phyloP scores from a whole-genome alignment of 2,113 vertebrate species.

The Numida meleagris region DNA sequence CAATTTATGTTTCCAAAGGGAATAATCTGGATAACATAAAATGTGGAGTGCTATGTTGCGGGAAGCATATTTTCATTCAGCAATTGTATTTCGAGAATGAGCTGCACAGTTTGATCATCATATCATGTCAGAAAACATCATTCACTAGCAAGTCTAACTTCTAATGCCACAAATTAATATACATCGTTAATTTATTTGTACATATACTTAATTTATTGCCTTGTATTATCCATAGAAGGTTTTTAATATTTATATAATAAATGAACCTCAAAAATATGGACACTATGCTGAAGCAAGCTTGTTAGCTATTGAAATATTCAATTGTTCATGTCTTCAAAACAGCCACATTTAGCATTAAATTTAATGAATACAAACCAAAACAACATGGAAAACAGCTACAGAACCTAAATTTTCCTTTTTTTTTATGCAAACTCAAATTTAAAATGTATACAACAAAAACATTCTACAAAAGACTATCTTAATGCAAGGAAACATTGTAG shows the following conservation, averaged over 20 bases:
- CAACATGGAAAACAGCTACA: neutral
- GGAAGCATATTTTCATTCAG: conserved; percentile 83
- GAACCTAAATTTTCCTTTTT: neutral
- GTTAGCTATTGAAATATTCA: conserved; percentile 58
- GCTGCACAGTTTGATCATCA: conserved; percentile 80
- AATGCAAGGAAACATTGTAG: conserved; percentile 59
- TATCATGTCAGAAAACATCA: conserved; percentile 76
- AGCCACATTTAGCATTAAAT: neutral
- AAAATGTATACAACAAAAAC: conserved; percentile 58
- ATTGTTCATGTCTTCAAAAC: conserved; percentile 43
- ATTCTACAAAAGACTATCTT: conserved; percentile 51
- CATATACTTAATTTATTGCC: conserved; percentile 66
- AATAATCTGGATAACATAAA: conserved; percentile 85
- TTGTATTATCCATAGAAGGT: conserved; percentile 54
- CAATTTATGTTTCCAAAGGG: conserved; percentile 89
- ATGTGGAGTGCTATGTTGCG: conserved; percentile 79
- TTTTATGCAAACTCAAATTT: conserved; percentile 8
- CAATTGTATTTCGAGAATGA: conserved; percentile 80
- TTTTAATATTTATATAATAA: conserved; percentile 45
- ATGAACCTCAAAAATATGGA: conserved; percentile 48
- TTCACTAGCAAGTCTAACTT: conserved; percentile 76
- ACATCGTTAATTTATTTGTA: conserved; percentile 74
- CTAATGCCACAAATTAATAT: conserved; percentile 77
- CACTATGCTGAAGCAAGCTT: conserved; percentile 51
- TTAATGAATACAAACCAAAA: conserved; percentile 34